Base-by-base conservation (phyloP, 2,113 vertebrate genomes). In the Limnothrissa miodon region DNA sequence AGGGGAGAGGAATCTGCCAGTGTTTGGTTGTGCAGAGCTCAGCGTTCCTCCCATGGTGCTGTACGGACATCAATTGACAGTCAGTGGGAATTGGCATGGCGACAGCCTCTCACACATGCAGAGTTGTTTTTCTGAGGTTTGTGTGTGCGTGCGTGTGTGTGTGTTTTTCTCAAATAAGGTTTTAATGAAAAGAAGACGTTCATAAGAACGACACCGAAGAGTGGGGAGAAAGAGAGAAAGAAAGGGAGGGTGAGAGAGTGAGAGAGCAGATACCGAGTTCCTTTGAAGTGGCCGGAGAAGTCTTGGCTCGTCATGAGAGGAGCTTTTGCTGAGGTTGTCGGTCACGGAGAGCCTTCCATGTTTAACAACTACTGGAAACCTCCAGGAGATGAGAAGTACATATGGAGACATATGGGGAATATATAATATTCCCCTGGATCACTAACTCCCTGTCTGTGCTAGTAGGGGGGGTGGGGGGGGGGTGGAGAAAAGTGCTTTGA, bases 251-350 rank as follows among this genome's bases (percentile, higher is more conserved):
- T 11, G 25, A 70, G 25, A 70, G 62, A 70, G 62, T 0, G 33
- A 5, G 66, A 74, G 25, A 74, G 82, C 82, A 89, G 86, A 88
- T 85, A 90, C 81, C 45, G 46, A 17, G 51, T 15, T 29, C 81
- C 87, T 88, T 88, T 91, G 87, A 88, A 89, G 88, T 87, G 89
- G 88, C 84, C 85, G 83, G 74, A 88, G 82, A 89, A 86, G 81
- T 82, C 79, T 86, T 91, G 89, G 89, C 88, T 87, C 51, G 70
- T 89, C 87, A 85, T 88, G 70, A 88, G 85, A 89, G 83, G 84
- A 78, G 44, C 66, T 78, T 44, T 45, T 81, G 48, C 66, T 89
- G 21, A 81, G 81, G 81, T 80, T 66, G 80, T 80, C 81, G 53
- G 82, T 83, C 78, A 84, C 45, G 33, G 46, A 21, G 42, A 78